Conservation (phyloP, 2,113 vertebrate species). For the Podarcis cretensis region DNA sequence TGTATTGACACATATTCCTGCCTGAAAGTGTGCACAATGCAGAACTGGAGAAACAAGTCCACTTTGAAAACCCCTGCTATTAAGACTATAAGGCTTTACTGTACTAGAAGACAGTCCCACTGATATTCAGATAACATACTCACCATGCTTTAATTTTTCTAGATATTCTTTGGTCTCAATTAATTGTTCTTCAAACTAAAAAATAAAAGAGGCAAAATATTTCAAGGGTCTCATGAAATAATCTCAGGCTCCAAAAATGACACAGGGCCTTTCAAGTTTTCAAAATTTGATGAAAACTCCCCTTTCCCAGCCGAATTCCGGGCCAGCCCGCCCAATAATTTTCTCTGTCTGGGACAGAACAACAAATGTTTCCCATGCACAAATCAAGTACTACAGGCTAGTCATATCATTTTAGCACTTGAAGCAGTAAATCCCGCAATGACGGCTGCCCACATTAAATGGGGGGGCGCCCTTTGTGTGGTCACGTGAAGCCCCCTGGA, state of each 20-base stretch:
- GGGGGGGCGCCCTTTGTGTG: too few relatives aligned
- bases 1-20: too few relatives aligned
- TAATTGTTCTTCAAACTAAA: slow-evolving; percentile 69
- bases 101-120: too few relatives aligned
- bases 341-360: not conserved
- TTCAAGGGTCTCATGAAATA: not conserved
- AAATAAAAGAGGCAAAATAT: not conserved
- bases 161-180: slow-evolving; percentile 59
- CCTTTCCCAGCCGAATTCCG: too few relatives aligned
- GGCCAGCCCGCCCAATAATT: too few relatives aligned
- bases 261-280: too few relatives aligned
- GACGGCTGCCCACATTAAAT: too few relatives aligned
- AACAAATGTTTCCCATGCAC: not conserved
- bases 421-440: not conserved
- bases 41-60: not conserved
- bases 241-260: rapidly evolving
- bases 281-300: too few relatives aligned
- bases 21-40: too few relatives aligned
- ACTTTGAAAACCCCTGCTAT: not conserved
- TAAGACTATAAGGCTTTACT: not conserved
- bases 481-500: too few relatives aligned
- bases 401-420: not conserved
- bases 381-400: too few relatives aligned
- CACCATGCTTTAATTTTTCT: slow-evolving; percentile 58
- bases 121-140: slow-evolving; percentile 9